Evolutionary conservation across 2,113 vertebrate genomes (phyloP), one percentile per base, ranked within the genome.

Genomic region (Paratilapia polleni): DNA sequence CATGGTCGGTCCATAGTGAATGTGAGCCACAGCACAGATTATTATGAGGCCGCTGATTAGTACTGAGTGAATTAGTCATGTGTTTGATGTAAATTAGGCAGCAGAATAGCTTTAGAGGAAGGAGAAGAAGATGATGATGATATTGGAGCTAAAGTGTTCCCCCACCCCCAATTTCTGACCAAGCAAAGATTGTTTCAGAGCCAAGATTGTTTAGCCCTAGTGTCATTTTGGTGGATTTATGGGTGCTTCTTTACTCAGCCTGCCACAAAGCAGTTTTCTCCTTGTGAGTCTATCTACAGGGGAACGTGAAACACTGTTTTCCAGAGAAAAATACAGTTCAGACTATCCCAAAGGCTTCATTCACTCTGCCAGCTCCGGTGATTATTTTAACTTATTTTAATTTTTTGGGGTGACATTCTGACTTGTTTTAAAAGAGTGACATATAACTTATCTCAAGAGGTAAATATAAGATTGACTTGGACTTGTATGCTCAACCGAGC

Each of bases 201-300:
- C 38, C 60, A 81, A 63, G 84, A 86, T 66, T 86, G 56, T 88
- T 78, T 56, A 84, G 24, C 60, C 9, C 52, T 4, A 3, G 63
- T 84, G 70, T 88, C 63, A 91, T 84, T 91, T 87, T 77, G 52
- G n/a, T 68, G 77, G 79, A 89, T 89, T 85, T 89, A 79, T 77
- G 11, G 47, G 47, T 63, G 77, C 13, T 79, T 91, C 78, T 61
- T 68, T 52, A 62, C 80, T 60, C 43, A 17, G 20, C 38, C 77
- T 36, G 36, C 64, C 75, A 76, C 76, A 74, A 86, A 83, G 63
- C 75, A 84, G 28, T 81, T 86, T 86, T 81, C 62, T 84, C 75
- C 43, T 12, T 68, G 52, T 34, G 74, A 77, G 84, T 56, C 15
- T 22, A 54, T 89, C 64, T 77, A 49, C 63, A 77, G 31, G 77